These are phyloP conservation scores for Zosterops hypoxanthus DNA, from an alignment of 2,113 vertebrate genomes.

Conservation along the genomic window DNA sequence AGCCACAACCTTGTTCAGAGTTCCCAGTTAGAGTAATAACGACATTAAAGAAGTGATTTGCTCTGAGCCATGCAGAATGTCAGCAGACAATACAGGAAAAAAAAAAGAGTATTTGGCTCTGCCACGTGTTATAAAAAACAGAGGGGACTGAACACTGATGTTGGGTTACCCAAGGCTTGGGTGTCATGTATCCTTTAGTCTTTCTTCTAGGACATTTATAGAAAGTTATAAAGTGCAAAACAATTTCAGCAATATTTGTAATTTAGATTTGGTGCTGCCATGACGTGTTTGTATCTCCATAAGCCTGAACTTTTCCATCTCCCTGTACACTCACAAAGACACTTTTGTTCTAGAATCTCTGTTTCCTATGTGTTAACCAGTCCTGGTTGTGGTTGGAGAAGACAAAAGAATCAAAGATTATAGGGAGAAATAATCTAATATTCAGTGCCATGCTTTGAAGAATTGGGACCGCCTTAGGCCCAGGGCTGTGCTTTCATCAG, in stretches of 20 bases:
- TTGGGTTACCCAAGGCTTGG: not conserved
- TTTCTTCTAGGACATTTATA: not conserved
- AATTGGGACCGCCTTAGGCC: not conserved
- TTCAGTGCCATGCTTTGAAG: not conserved
- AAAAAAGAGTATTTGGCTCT: not conserved
- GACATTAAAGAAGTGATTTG: not conserved
- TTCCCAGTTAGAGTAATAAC: not conserved
- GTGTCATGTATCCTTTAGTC: not conserved
- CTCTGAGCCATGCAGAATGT: not conserved
- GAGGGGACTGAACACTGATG: accelerated
- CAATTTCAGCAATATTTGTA: not conserved
- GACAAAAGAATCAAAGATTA: not conserved
- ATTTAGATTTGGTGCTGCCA: not conserved
- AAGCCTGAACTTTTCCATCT: not conserved
- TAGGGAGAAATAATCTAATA: not conserved
- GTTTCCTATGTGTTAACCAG: not conserved
- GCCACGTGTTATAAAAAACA: not conserved
- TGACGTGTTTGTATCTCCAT: not conserved
- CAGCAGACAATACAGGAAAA: not conserved
- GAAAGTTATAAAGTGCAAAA: not conserved
- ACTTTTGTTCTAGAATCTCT: not conserved
- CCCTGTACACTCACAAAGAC: not conserved
- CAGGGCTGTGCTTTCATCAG: not conserved
- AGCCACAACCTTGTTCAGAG: not conserved
- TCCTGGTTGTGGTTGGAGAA: not conserved